Evolutionary conservation across 1,140 invertebrate species (phyloP).

Genomic region (Psix sp.): DNA sequence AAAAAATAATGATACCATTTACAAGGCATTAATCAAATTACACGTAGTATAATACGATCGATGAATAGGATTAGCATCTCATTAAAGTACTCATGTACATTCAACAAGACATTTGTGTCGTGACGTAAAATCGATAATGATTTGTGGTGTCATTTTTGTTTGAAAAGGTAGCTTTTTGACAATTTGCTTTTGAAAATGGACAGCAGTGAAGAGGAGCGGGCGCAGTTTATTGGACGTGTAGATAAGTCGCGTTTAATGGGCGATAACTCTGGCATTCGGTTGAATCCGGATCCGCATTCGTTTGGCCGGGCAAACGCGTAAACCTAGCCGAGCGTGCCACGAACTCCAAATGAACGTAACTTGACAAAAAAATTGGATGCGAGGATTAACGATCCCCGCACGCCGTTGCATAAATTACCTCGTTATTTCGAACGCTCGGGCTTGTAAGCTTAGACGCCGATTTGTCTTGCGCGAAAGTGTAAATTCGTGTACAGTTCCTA

Average conservation of each 20-base stretch:
- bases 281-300: conserved; percentile 18
- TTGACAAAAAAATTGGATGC: not conserved
- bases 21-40: conserved; percentile 40
- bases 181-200: too few relatives aligned
- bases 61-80: conserved; percentile 24
- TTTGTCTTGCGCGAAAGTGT: not conserved
- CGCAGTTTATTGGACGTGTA: too few relatives aligned
- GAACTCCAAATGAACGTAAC: conserved; percentile 12
- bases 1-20: conserved; percentile 26
- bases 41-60: conserved; percentile 18
- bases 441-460: not conserved
- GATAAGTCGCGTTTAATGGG: conserved; percentile 36
- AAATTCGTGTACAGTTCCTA: not conserved
- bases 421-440: not conserved
- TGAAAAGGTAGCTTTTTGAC: too few relatives aligned
- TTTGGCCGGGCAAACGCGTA: conserved; percentile 5
- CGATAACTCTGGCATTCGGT: conserved; percentile 19
- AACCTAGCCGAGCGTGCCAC: conserved; percentile 15
- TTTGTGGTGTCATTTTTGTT: too few relatives aligned
- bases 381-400: conserved; percentile 5
- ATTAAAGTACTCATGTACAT: conserved; percentile 17
- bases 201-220: too few relatives aligned
- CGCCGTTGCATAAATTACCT: conserved; percentile 16
- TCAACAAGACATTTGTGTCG: too few relatives aligned
- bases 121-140: too few relatives aligned